Evolutionary conservation across 1,140 invertebrate species (phyloP), one percentile per base, ranked within the genome.

Genomic region (Conus ventricosus): DNA sequence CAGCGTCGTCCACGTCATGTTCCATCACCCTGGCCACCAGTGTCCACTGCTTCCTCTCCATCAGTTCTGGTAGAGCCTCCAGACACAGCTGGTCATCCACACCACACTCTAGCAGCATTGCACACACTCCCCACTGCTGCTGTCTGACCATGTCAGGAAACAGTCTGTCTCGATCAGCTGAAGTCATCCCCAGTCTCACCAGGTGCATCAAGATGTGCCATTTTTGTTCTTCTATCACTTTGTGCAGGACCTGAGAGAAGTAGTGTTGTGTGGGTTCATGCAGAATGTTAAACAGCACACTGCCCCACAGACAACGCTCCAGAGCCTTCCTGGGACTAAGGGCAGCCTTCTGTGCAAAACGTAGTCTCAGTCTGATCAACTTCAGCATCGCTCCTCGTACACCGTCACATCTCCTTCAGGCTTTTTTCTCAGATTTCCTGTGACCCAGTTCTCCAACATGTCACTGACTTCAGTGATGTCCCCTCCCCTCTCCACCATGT

Each of bases 11-110:
- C 76, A 78, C 76, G 25, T 25, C 25, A 25, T 78, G 7, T 39
- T 78, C 76, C 76, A 78, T 78, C n/a, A n/a, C 76, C 76, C 76
- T 78, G 76, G 76, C 76, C 27, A 78, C 23, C 27, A 78, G 76
- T 23, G 25, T 39, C 76, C 76, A 78, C 25, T 78, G 76, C 5
- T 78, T 78, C n/a, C 8, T 39, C 27, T 27, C 13, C 76, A 78
- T 6, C 76, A 78, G n/a, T 39, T 78, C 76, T 25, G 76, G 76
- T 10, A 78, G 23, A 25, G 76, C 76, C 23, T 13, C 76, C n/a
- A 78, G 25, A 39, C 76, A 78, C 25, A 39, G 39, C 76, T 78
- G 11, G 25, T 25, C 76, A 13, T 27, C 25, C 5, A 78, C n/a
- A 39, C 76, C 76, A 8, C 15, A 25, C 11, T 78, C 76, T 25